phyloP scores from a whole-genome alignment of 2,888 invertebrate species.

The Archips crataeganus region DNA sequence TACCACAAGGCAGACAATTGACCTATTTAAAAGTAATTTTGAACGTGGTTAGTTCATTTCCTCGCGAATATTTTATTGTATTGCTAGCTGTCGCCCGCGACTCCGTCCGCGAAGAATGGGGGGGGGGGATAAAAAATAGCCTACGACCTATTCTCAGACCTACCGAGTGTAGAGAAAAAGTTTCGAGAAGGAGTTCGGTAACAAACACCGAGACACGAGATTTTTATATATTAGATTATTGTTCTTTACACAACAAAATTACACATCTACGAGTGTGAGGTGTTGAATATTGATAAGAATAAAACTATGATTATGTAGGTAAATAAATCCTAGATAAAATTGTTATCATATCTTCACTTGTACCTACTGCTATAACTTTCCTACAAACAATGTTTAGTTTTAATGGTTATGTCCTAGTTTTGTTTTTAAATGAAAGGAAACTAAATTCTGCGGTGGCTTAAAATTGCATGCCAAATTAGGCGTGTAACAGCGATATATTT shows the following conservation, averaged over 20 bases:
- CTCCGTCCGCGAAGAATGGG: no score
- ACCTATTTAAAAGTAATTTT: background rate
- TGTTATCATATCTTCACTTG: constrained; percentile 6
- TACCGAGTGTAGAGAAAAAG: no score
- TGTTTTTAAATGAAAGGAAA: background rate
- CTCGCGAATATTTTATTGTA: background rate
- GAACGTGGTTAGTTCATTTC: background rate
- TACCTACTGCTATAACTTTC: background rate
- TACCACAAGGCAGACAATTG: background rate
- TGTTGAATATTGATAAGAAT: constrained; percentile 5
- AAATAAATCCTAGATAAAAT: constrained; percentile 12
- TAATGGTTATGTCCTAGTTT: background rate
- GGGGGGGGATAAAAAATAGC: no score
- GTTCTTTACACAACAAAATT: background rate
- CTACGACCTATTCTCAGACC: no score
- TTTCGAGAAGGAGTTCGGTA: no score
- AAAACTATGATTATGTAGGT: constrained; percentile 13
- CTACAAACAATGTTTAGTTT: background rate
- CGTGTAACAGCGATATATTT: constrained; percentile 35
- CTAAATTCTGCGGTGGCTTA: constrained; percentile 4
- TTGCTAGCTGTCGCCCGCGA: no score
- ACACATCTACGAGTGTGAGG: background rate
- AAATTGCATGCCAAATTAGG: constrained; percentile 16
- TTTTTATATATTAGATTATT: no score
- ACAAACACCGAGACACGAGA: no score